phyloP scores from a whole-genome alignment of 30 jellyfish, hydroid and myxozoan genomes.

The Pseudorhiza aurosa region DNA sequence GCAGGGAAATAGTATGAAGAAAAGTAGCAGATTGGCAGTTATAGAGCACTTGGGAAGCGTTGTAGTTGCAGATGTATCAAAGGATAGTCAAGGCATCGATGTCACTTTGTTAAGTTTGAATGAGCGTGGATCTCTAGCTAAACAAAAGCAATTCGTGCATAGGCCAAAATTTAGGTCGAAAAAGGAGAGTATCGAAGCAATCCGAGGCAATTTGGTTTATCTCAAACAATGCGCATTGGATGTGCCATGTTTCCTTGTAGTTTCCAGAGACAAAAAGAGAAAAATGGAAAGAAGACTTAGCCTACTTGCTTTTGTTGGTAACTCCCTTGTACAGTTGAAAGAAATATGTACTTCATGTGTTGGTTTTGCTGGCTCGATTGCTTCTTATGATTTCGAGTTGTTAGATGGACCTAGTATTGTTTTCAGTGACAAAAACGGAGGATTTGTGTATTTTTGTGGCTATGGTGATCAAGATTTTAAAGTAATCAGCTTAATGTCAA shows the following conservation, averaged over 20 bases:
- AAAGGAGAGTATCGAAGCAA: background rate
- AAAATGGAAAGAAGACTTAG: background rate
- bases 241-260: slow-evolving; percentile 2
- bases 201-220: background rate
- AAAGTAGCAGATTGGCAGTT: background rate
- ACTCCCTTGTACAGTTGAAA: background rate
- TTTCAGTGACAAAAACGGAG: background rate
- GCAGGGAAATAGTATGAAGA: background rate
- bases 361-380: background rate
- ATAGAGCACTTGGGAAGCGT: slow-evolving; percentile 4
- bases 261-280: background rate
- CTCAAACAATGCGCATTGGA: slow-evolving; percentile 1
- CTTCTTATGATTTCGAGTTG: background rate
- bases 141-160: background rate
- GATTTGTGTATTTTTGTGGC: background rate
- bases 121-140: background rate
- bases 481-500: background rate
- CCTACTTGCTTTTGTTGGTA: background rate
- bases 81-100: background rate
- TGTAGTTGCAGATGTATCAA: background rate
- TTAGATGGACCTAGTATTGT: slow-evolving; percentile 17
- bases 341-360: background rate
- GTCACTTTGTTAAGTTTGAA: background rate
- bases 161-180: background rate
- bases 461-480: background rate